Evolutionary conservation across 2,113 vertebrate species (phyloP).

Genomic region (Gorsachius goisagi): DNA sequence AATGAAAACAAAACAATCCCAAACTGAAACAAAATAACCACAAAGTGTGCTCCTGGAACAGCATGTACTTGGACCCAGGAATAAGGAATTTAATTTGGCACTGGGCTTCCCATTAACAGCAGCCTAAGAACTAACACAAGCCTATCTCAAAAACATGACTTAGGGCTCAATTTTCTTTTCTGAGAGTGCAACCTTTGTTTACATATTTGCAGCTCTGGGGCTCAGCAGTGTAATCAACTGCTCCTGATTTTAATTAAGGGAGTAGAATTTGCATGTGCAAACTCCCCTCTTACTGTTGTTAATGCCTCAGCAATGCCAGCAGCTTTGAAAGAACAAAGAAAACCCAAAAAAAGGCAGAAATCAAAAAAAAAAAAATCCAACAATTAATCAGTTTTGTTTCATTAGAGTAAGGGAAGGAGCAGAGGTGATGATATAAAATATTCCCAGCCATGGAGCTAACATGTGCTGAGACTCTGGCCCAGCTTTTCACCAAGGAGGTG

Average conservation of each 20-base stretch:
- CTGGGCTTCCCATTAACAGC: background rate
- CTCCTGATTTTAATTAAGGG: constrained; percentile 48
- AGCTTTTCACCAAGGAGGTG: background rate
- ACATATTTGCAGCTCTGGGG: constrained; percentile 25
- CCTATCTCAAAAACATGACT: background rate
- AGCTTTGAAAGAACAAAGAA: background rate
- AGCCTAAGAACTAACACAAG: background rate
- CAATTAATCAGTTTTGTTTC: background rate
- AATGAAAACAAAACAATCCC: background rate
- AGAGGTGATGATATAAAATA: background rate
- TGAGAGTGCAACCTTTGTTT: constrained; percentile 35
- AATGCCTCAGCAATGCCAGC: background rate
- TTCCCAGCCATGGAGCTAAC: background rate
- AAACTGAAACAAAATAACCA: background rate
- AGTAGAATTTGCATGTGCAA: constrained; percentile 34
- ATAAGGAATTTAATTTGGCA: background rate
- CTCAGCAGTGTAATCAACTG: constrained; percentile 36
- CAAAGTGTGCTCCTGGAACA: background rate
- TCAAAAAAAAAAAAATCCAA: background rate
- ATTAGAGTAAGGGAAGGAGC: background rate
- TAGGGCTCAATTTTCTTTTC: constrained; percentile 18
- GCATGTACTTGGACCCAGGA: background rate
- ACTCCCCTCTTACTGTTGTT: background rate
- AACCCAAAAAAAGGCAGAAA: background rate
- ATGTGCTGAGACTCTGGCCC: background rate